Evolutionary conservation across 2,888 invertebrate species (phyloP), one percentile per base, ranked within the genome.

Genomic region (Drosophila melanocephala): DNA sequence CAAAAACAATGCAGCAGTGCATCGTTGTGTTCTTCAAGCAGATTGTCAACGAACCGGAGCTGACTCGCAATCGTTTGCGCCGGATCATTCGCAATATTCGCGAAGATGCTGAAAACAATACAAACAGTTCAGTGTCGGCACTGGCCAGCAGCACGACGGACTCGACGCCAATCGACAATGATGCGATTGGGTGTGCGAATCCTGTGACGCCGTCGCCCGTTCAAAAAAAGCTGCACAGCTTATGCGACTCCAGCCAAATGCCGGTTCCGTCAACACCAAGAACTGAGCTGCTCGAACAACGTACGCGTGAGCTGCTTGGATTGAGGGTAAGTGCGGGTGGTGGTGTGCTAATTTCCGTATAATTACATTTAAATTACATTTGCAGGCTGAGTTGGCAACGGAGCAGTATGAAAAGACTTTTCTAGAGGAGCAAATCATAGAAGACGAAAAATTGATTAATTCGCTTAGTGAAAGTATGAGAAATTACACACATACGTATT

Each of bases 361-460:
- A 33, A 28, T n/a, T 37, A 33, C 2, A 5, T 42, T 14, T 35
- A 6, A 33, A 65, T 22, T 30, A 12, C 42, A 57, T n/a, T 44
- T 63, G 1, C 37, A 93, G 90, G 92, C 92, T 6, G 85, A 86
- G 78, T 74, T 94, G 28, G 93, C 93, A 52, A 92, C 92, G 1
- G 93, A 93, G 58, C 80, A 88, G 1, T 93, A 93, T 77, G 93
- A 93, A 30, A 93, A 91, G 39, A 85, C 79, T 9, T 68, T 91
- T 0, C 61, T 93, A 0, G 93, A 93, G 69, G 80, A 91, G 14
- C 91, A 93, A 77, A 77, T 93, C 1, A 81, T 87, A 52, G 90
- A 92, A 58, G 87, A 89, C 67, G 91, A 93, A 33, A 87, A 90
- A 6, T 78, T 64, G 0, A 81, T 89, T 0, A 61, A 71, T 16